phyloP scores from a whole-genome alignment of 2,888 invertebrate species.

The Eupithecia abbreviata region DNA sequence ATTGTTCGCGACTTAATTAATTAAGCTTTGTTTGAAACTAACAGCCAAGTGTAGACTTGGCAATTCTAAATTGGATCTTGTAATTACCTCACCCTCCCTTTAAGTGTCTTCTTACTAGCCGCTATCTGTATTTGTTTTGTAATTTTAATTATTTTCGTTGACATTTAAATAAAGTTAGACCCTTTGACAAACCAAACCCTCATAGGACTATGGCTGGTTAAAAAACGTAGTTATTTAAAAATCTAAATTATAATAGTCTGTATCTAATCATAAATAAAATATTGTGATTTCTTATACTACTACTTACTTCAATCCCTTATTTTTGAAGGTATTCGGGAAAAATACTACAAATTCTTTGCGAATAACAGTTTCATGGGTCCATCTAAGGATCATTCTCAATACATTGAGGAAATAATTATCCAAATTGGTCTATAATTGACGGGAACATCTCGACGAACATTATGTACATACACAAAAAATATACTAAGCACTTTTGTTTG shows the following conservation, averaged over 20 bases:
- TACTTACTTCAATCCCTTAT: too few species aligned
- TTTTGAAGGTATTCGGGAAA: too few species aligned
- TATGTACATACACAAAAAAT: too few species aligned
- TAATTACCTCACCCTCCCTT: constrained; percentile 83
- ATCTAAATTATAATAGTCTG: background rate
- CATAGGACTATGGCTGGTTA: background rate
- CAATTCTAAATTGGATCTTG: constrained; percentile 84
- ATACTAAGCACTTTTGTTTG: too few species aligned
- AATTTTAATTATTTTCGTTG: constrained; percentile 24
- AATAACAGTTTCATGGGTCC: too few species aligned
- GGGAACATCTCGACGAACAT: too few species aligned
- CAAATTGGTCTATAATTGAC: too few species aligned
- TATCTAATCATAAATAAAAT: background rate
- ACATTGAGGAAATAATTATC: too few species aligned
- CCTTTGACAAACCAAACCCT: background rate
- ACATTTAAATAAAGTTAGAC: constrained; percentile 1
- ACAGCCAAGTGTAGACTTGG: constrained; percentile 84
- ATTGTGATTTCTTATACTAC: too few species aligned
- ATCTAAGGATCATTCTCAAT: too few species aligned
- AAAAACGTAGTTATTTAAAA: background rate
- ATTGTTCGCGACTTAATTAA: constrained; percentile 84
- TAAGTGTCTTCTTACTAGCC: constrained; percentile 46
- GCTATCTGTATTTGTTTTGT: constrained; percentile 30
- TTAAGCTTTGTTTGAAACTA: constrained; percentile 85
- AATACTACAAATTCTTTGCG: too few species aligned